Conservation (phyloP, 2,888 invertebrate genomes). For the Lingula anatina region DNA sequence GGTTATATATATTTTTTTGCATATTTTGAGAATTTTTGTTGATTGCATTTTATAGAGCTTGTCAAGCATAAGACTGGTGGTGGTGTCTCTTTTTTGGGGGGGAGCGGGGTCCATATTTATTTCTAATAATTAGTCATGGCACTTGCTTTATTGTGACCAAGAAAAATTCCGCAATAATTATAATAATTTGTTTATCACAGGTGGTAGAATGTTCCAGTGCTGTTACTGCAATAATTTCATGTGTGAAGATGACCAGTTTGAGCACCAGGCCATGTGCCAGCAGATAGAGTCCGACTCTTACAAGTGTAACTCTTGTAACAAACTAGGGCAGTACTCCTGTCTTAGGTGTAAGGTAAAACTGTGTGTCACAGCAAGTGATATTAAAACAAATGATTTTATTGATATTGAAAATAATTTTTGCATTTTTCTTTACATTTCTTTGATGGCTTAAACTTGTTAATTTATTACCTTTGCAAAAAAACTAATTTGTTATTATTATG, state of each 20-base stretch:
- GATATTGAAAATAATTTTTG: too few species aligned
- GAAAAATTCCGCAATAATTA: too few species aligned
- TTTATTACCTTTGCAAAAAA: background rate
- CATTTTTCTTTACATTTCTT: background rate
- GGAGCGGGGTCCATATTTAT: too few species aligned
- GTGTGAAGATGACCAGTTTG: constrained; percentile 94
- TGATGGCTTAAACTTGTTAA: background rate
- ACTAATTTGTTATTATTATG: background rate
- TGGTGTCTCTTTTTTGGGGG: too few species aligned
- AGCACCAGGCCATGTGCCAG: constrained; percentile 91
- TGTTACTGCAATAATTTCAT: constrained; percentile 78
- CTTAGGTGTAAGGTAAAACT: constrained; percentile 73
- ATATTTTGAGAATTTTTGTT: too few species aligned
- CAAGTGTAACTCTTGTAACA: constrained; percentile 93
- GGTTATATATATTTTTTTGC: too few species aligned
- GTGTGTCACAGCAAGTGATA: background rate
- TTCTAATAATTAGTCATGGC: too few species aligned
- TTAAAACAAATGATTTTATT: too few species aligned
- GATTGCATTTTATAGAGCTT: too few species aligned
- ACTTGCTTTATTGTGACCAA: too few species aligned
- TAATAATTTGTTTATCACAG: constrained; percentile 22
- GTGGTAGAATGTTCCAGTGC: constrained; percentile 68
- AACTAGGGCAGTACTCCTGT: constrained; percentile 90
- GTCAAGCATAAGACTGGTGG: too few species aligned
- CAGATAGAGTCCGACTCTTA: constrained; percentile 90